Evolutionary conservation across 1,140 invertebrate species (phyloP).

Genomic region (Euwallacea fornicatus): DNA sequence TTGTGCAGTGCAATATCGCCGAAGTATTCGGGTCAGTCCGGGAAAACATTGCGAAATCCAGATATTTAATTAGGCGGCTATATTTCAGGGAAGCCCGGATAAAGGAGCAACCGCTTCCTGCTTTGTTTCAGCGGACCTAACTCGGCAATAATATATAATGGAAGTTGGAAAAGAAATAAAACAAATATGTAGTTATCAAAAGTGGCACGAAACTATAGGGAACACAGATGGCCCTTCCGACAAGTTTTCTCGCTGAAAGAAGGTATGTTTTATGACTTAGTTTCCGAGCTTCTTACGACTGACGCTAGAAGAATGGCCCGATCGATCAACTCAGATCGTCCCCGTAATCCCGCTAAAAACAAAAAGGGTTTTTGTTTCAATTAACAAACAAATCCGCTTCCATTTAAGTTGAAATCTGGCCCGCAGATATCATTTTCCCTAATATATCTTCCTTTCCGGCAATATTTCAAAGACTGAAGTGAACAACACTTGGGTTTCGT

Average conservation of each 20-base stretch:
- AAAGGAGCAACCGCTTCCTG: no score
- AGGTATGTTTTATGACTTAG: constrained; percentile 13
- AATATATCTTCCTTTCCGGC: constrained; percentile 36
- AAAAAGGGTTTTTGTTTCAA: neutral
- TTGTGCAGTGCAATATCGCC: neutral
- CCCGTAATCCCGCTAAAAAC: no score
- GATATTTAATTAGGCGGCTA: no score
- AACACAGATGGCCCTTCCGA: constrained; percentile 6
- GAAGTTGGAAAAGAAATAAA: constrained; percentile 19
- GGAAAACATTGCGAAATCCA: no score
- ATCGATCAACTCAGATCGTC: constrained; percentile 1
- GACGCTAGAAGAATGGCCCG: constrained; percentile 1
- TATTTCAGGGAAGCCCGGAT: no score
- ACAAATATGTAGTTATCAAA: constrained; percentile 23
- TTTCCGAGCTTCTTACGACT: neutral
- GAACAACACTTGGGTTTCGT: constrained; percentile 35
- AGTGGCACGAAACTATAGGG: constrained; percentile 9
- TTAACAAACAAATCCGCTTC: constrained; percentile 10
- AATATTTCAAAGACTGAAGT: constrained; percentile 34
- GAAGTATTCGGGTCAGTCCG: no score
- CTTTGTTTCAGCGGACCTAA: no score
- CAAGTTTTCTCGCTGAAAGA: constrained; percentile 16
- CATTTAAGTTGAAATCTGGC: constrained; percentile 19
- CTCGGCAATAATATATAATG: constrained; percentile 12
- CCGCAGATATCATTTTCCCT: constrained; percentile 29